Percentiles rank a stretch among this genome's conserved stretches.
These are phyloP conservation scores for Trichacis sp. DNA, from an alignment of 2,888 invertebrate species.

Conservation along the genomic window DNA sequence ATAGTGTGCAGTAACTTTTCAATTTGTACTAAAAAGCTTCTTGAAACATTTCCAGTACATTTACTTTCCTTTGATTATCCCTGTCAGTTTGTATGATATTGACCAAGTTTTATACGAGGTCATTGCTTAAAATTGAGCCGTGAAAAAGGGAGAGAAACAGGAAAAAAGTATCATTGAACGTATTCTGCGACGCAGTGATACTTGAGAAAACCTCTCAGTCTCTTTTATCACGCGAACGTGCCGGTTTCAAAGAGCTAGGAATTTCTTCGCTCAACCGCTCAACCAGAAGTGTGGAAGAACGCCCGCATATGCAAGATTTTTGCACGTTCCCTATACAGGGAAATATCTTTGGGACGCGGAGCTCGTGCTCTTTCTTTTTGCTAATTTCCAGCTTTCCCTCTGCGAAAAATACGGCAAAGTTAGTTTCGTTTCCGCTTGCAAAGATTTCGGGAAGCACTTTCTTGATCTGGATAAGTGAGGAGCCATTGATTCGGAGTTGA, in stretches of 20 bases:
- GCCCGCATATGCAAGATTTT: conserved; percentile 29
- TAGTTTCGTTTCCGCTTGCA: too few species aligned
- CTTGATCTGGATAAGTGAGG: too few species aligned
- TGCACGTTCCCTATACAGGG: neutral
- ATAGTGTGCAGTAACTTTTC: too few species aligned
- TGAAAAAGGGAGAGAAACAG: conserved; percentile 18
- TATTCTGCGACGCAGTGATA: conserved; percentile 33
- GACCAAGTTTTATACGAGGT: too few species aligned
- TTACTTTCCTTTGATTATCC: too few species aligned
- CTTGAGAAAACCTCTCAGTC: conserved; percentile 36
- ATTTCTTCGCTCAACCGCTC: conserved; percentile 33
- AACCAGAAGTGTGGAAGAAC: conserved; percentile 31
- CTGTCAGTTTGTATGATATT: too few species aligned
- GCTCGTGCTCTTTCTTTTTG: neutral
- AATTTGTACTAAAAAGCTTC: too few species aligned
- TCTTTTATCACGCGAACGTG: conserved; percentile 42
- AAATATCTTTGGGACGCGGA: neutral
- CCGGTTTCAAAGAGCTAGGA: conserved; percentile 33
- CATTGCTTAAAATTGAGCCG: conserved; percentile 11
- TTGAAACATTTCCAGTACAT: too few species aligned
- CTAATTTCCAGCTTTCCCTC: neutral
- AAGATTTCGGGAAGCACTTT: too few species aligned
- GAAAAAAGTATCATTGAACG: conserved; percentile 17
- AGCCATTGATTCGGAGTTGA: too few species aligned
- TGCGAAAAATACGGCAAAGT: too few species aligned